A percentile compares a stretch with the other conserved stretches of the same genome.
These are phyloP conservation scores for Geotrupes spiniger DNA, from an alignment of 2,888 invertebrate species.

Conservation along the genomic window DNA sequence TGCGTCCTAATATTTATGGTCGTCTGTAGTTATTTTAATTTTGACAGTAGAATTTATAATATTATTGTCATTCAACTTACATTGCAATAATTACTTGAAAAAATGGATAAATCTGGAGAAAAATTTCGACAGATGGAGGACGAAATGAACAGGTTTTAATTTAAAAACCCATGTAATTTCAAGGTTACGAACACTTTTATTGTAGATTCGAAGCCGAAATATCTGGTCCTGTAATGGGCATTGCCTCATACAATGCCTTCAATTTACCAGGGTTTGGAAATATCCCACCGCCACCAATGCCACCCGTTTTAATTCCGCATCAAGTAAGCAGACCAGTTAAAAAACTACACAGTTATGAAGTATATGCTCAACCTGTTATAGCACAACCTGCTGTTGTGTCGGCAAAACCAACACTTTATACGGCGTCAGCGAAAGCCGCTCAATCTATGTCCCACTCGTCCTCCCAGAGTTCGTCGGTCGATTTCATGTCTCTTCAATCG, in stretches of 20 bases:
- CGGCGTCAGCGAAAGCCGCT: constrained; percentile 41
- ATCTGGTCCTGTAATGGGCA: constrained; percentile 68
- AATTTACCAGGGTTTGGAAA: constrained; percentile 53
- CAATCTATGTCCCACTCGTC: too few species aligned
- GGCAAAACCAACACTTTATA: constrained; percentile 69
- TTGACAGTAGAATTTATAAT: too few species aligned
- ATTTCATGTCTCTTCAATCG: constrained; percentile 55
- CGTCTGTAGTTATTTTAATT: too few species aligned
- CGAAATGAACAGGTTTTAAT: constrained; percentile 76
- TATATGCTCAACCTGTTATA: constrained; percentile 42
- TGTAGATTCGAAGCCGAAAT: constrained; percentile 85
- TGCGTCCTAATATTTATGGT: too few species aligned
- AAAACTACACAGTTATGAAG: constrained; percentile 42
- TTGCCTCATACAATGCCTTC: constrained; percentile 61
- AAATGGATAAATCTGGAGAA: constrained; percentile 41
- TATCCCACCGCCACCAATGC: constrained; percentile 66
- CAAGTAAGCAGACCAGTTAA: constrained; percentile 57
- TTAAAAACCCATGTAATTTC: too few species aligned
- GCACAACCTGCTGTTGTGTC: constrained; percentile 63
- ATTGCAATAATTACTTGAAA: constrained; percentile 2
- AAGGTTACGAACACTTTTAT: constrained; percentile 7
- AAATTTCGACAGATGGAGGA: constrained; percentile 75
- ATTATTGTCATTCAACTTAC: too few species aligned
- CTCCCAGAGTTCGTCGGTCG: constrained; percentile 45
- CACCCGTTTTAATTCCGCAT: constrained; percentile 67